Evolutionary conservation across 2,888 invertebrate genomes (phyloP).

Genomic region (Aleiodes leptofemur): DNA sequence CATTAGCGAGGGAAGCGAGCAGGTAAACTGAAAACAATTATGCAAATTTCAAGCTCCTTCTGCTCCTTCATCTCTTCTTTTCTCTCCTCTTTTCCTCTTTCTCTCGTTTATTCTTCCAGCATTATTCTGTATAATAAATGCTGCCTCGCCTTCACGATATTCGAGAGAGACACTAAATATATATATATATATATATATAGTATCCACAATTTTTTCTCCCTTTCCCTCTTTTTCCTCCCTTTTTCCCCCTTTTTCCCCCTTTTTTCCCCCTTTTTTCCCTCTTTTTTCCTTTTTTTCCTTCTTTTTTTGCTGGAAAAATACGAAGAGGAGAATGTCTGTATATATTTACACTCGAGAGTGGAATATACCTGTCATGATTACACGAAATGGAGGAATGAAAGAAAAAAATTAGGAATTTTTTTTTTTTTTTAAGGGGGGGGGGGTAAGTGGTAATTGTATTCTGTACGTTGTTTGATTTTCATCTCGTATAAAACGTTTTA

Average conservation of each 20-base stretch:
- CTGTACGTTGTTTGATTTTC: too few species aligned
- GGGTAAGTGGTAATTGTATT: too few species aligned
- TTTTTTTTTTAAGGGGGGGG: neutral
- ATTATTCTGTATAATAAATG: slow-evolving; percentile 28
- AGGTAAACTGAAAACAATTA: slow-evolving; percentile 69
- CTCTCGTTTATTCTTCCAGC: slow-evolving; percentile 47
- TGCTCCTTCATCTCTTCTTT: slow-evolving; percentile 38
- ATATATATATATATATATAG: neutral
- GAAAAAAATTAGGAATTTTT: neutral
- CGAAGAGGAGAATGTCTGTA: slow-evolving; percentile 29
- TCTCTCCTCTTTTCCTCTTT: slow-evolving; percentile 44
- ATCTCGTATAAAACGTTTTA: too few species aligned
- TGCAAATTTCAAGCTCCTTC: slow-evolving; percentile 63
- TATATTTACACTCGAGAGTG: slow-evolving; percentile 16
- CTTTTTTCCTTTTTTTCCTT: too few species aligned
- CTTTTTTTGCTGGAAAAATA: slow-evolving; percentile 15
- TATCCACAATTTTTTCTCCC: slow-evolving; percentile 15
- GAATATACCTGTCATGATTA: slow-evolving; percentile 22
- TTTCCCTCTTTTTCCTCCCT: neutral
- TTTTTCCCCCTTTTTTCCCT: too few species aligned
- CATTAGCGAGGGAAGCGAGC: slow-evolving; percentile 60
- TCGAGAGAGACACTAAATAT: neutral
- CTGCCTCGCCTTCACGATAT: neutral
- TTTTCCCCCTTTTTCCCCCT: too few species aligned
- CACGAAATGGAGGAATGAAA: slow-evolving; percentile 7